A percentile compares a stretch with the other conserved stretches of the same genome.
These are phyloP conservation scores for Gavia stellata DNA, from an alignment of 2,113 vertebrate species.

Conservation along the genomic window DNA sequence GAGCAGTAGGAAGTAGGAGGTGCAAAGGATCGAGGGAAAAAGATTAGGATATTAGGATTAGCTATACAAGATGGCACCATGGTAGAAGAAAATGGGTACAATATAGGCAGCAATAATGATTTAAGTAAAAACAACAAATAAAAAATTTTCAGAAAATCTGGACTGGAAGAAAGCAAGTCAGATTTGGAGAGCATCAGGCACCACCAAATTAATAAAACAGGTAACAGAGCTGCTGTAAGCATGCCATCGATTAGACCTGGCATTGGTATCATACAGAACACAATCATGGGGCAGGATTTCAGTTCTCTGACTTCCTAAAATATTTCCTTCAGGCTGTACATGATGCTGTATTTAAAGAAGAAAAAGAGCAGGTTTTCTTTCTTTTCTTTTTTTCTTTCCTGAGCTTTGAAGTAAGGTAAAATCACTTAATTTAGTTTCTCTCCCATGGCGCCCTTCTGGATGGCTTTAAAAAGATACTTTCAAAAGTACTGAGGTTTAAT, in stretches of 20 bases:
- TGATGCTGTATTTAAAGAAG: neutral
- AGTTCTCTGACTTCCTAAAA: neutral
- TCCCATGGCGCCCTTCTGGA: neutral
- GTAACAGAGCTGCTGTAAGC: neutral
- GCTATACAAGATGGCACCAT: neutral
- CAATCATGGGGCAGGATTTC: neutral
- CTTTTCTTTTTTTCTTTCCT: neutral
- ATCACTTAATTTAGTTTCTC: neutral
- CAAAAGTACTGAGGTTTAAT: slow-evolving; percentile 1
- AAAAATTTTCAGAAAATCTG: neutral
- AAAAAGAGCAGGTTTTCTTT: neutral
- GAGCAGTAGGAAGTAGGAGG: neutral
- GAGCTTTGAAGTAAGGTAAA: neutral
- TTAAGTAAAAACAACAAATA: neutral
- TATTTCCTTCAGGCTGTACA: slow-evolving; percentile 21
- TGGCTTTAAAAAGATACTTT: neutral
- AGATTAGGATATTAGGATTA: neutral
- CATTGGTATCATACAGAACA: neutral
- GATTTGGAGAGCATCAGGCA: neutral
- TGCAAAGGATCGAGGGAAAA: neutral
- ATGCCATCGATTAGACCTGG: neutral
- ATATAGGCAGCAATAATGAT: neutral
- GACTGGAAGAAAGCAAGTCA: neutral
- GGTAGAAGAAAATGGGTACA: neutral
- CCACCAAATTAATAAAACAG: neutral